A percentile compares a stretch with the other conserved stretches of the same genome.
phyloP scores from a whole-genome alignment of 2,797 vertebrate species.

The Leptoclinus maculatus region DNA sequence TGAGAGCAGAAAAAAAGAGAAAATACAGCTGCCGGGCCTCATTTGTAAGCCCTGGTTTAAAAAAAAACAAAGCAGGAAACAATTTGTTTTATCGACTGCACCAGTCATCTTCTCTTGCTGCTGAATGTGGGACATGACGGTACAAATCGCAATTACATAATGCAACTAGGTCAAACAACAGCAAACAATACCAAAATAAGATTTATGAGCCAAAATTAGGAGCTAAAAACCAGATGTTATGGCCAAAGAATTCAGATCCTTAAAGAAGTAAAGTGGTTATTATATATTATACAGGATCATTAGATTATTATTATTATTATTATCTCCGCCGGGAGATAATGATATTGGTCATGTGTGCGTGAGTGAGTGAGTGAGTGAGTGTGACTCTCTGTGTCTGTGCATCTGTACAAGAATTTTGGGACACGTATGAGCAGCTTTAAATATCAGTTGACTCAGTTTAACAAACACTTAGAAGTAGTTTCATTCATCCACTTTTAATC shows the following conservation, averaged over 20 bases:
- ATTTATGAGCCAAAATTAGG: constrained; percentile 22
- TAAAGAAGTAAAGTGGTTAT: not conserved
- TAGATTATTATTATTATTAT: not conserved
- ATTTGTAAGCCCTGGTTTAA: constrained; percentile 10
- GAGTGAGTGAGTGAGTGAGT: no score
- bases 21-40: constrained; percentile 43
- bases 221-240: not conserved
- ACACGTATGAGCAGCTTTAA: not conserved
- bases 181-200: constrained; percentile 6
- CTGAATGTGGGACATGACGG: constrained; percentile 52
- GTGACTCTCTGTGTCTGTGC: not conserved
- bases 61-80: constrained; percentile 16
- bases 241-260: not conserved
- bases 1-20: constrained; percentile 2
- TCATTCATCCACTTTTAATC: constrained; percentile 43
- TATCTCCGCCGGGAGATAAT: not conserved
- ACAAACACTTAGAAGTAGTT: not conserved
- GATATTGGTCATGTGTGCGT: not conserved
- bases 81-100: constrained; percentile 45
- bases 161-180: constrained; percentile 52
- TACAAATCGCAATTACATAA: constrained; percentile 45
- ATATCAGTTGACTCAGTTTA: not conserved
- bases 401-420: no score
- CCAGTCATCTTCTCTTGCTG: constrained; percentile 25
- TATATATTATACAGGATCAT: not conserved